phyloP scores from a whole-genome alignment of 1,140 invertebrate genomes.

The Leptinotarsa lineolata region DNA sequence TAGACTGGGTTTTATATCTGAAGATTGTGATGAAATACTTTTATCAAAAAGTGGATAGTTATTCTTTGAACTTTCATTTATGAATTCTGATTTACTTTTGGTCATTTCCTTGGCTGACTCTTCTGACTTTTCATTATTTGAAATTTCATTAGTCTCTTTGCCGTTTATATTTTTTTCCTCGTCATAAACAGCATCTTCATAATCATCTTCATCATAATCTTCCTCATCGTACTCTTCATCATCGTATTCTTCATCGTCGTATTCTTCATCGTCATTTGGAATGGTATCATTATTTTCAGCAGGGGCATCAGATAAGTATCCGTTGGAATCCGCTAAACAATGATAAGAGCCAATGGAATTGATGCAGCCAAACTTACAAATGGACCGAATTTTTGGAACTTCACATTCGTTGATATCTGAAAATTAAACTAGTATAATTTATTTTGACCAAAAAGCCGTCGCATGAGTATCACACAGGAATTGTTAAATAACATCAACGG shows the following conservation, averaged over 20 bases:
- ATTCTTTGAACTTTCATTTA: constrained; percentile 5
- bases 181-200: constrained; percentile 30
- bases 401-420: constrained; percentile 31
- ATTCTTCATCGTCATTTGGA: constrained; percentile 34
- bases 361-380: constrained; percentile 11
- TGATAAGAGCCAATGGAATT: constrained; percentile 23
- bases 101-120: neutral
- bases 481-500: no score
- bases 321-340: neutral
- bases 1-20: no score
- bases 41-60: no score
- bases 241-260: constrained; percentile 40
- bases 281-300: constrained; percentile 13
- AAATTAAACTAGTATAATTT: neutral
- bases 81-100: neutral
- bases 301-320: constrained; percentile 35
- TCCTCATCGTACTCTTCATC: constrained; percentile 40
- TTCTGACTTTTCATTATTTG: neutral
- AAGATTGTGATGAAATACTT: no score
- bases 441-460: neutral
- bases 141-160: neutral
- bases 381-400: neutral
- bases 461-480: no score
- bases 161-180: constrained; percentile 12
- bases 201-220: constrained; percentile 43